Evolutionary conservation across 2,113 vertebrate genomes (phyloP), one percentile per base, ranked within the genome.

Genomic region (Paedocypris sp.): DNA sequence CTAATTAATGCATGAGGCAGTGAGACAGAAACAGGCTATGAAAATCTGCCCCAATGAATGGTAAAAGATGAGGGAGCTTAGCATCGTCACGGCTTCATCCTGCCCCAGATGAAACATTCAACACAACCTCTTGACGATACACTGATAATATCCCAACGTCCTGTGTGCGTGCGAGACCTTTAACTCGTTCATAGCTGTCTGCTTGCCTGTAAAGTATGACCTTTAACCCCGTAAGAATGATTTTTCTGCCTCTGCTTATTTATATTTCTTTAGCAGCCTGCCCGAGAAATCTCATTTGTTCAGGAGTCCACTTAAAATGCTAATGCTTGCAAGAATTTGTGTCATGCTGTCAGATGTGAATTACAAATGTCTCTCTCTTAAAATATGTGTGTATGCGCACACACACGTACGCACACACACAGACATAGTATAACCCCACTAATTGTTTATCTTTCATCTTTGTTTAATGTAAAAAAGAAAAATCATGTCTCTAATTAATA

Each of bases 141-240:
- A 46, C 23, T 16, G 20, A 23, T 48, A 26, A 52, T 35, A 56
- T 49, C 61, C 42, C 47, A 23, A 53, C 33, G 32, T 71, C 36
- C 29, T 47, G 22, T n/a, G 22, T 10, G 38, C 4, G 10, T 9
- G 11, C 4, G 38, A 32, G 39, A 16, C 25, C 65, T 58, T 75
- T 80, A 73, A 80, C 79, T 82, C 76, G 80, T 84, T 84, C 73
- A 81, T 58, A 46, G 64, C 64, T 69, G 70, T 72, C 64, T 64
- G 69, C 72, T 60, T 73, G 61, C 63, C 61, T 53, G 62, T 15
- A 50, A 68, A 66, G 60, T 28, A 56, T 76, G 75, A 83, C 75
- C 77, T 77, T 67, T 79, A 52, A 79, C 74, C 77, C 41, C n/a
- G 15, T 1, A 28, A 20, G 31, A 48, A 50, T 57, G 50, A 45